These are phyloP conservation scores for Hassar affinis DNA, from an alignment of 2,113 vertebrate species.

Conservation along the genomic window DNA sequence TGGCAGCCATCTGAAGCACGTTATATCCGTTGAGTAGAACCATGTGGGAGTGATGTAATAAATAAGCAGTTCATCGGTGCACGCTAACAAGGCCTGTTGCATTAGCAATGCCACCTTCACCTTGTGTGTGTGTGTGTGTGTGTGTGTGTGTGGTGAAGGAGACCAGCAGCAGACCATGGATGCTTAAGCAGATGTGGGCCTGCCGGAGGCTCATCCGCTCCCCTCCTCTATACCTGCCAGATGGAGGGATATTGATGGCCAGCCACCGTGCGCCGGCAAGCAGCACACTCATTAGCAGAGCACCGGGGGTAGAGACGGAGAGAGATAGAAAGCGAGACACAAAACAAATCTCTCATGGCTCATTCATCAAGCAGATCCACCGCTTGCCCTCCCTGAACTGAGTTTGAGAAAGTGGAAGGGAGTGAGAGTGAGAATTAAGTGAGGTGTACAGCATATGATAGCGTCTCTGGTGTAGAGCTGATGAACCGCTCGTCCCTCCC, in stretches of 20 bases:
- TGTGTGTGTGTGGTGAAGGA: constrained; percentile 46
- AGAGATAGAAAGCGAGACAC: constrained; percentile 44
- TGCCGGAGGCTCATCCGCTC: constrained; percentile 46
- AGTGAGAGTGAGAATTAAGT: constrained; percentile 25
- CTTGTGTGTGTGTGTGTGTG: constrained; percentile 6
- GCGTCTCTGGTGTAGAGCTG: background rate
- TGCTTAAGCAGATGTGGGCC: constrained; percentile 47
- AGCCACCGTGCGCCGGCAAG: constrained; percentile 59
- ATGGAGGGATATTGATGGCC: constrained; percentile 61
- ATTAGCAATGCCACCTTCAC: constrained; percentile 62
- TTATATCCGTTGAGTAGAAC: constrained; percentile 53
- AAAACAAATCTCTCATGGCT: constrained; percentile 49
- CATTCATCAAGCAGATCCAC: constrained; percentile 52
- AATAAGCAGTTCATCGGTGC: constrained; percentile 50
- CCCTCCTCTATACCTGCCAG: constrained; percentile 51
- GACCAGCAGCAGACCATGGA: constrained; percentile 42
- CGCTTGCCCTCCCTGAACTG: constrained; percentile 37
- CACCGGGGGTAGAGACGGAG: constrained; percentile 31
- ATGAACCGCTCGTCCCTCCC: constrained; percentile 2
- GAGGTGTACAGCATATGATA: constrained; percentile 27
- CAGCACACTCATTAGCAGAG: constrained; percentile 61
- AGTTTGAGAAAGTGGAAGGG: constrained; percentile 31
- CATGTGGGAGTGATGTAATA: constrained; percentile 51
- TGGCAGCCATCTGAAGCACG: constrained; percentile 57
- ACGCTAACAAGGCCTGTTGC: constrained; percentile 53